Base-by-base conservation (phyloP, 2,888 invertebrate genomes). In the Lasioglossum figueresi region DNA sequence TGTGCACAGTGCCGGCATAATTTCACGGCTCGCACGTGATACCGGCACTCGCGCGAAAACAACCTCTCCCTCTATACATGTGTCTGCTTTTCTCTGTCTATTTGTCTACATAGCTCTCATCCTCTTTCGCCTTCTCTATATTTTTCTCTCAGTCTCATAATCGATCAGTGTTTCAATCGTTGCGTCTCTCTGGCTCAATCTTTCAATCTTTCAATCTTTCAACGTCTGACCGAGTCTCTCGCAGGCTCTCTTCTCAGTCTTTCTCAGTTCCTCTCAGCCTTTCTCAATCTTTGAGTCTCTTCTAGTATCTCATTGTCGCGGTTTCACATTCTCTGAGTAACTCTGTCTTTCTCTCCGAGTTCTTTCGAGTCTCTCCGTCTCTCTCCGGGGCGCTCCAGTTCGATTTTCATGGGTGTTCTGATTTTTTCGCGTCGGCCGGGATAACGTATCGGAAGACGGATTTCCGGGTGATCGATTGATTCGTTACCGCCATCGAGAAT, bases 21-120 rank as follows among this genome's bases (percentile, higher is more conserved):
- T 94, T 94, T 93, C 91, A 92, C 91, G 92, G 91, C 89, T 90
- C 84, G 91, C 81, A 86, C 89, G 90, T 88, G 90, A 92, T 91
- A 87, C 77, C 56, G n/a, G 63, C 68, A 82, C 73, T 80, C 73
- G 83, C 73, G 70, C 74, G 76, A 76, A 63, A 84, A 79, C 75
- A 73, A 48, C 23, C 19, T 23, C 31, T 34, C 2, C 2, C 19
- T 48, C 6, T 14, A 52, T 52, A 52, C 52, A 52, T 52, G 10
- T 52, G n/a, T 52, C n/a, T 52, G 52, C n/a, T n/a, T 12, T n/a
- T n/a, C 71, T 16, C 71, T 16, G 43, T 6, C 34, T 16, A 1
- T 19, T 34, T 34, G 6, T 66, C 34, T 19, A 2, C 31, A 31
- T 31, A 16, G 66, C 66, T 31, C 23, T 34, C 23, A 19, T 19